Evolutionary conservation across 1,140 invertebrate genomes (phyloP), one percentile per base, ranked within the genome.

Genomic region (Orius laevigatus): DNA sequence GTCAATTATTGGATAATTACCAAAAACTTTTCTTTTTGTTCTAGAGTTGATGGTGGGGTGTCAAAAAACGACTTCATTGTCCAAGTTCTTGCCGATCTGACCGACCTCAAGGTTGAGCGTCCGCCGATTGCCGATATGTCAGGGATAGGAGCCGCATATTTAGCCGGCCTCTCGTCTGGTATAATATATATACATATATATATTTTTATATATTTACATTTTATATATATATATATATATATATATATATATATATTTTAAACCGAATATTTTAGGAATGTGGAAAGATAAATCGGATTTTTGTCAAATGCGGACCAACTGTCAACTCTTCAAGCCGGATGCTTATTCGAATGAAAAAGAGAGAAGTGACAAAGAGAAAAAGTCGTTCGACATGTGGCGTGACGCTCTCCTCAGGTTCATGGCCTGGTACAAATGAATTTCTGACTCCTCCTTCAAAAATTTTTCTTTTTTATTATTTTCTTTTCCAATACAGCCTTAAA

Each of bases 21-120:
- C 20, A 31, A 49, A 20, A 12, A 33, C 36, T 25, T 25, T 25
- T 25, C 25, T 25, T 8, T 25, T 4, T 25, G 11, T 66, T 73
- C 15, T 60, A 93, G 90, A 56, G 72, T 88, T 35, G 87, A 93
- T 64, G 92, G 91, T n/a, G 92, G 92, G 19, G 89, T 97, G 12
- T 81, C 87, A 0, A 75, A 76, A 49, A 94, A 93, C 64, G 78
- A 93, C 63, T 95, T 94, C 60, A 67, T 95, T 1, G 75, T 84
- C 55, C 90, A 95, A 65, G 65, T 89, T 19, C 70, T 95, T 42
- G 76, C 88, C 3, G 83, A 94, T 66, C 65, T 91, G 20, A 81
- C 79, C 3, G 73, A 74, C 1, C 59, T 85, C 34, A 59, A 65
- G 10, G 78, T 94, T 10, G 80, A 91, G 58, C 67, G 90, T 42